phyloP scores from a whole-genome alignment of 2,797 vertebrate genomes.

The Micrastur ruficollis region DNA sequence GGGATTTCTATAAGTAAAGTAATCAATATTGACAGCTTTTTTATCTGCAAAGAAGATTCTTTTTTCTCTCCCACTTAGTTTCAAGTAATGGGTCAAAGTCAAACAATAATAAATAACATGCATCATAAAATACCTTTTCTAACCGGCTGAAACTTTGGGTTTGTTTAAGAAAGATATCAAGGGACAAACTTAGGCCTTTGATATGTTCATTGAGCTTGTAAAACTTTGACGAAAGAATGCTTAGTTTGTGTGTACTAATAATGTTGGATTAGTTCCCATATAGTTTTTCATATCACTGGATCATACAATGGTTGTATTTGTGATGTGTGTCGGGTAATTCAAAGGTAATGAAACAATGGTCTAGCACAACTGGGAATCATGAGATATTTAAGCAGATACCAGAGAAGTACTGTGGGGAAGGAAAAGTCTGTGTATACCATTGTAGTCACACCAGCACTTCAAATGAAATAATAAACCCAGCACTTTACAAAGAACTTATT shows the following conservation, averaged over 20 bases:
- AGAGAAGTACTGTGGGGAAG: slow-evolving; percentile 31
- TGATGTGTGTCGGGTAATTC: background rate
- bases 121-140: background rate
- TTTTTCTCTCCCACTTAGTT: background rate
- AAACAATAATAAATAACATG: slow-evolving; percentile 28
- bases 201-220: slow-evolving; percentile 13
- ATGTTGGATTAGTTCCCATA: slow-evolving; percentile 35
- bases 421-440: slow-evolving; percentile 53
- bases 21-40: background rate
- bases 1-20: background rate
- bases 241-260: slow-evolving; percentile 13
- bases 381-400: slow-evolving; percentile 22
- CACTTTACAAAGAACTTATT: slow-evolving; percentile 48
- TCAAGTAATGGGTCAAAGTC: background rate
- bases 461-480: slow-evolving; percentile 48
- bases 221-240: background rate
- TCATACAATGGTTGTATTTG: slow-evolving; percentile 1
- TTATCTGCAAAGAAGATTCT: background rate
- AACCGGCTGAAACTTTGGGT: background rate
- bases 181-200: slow-evolving; percentile 28
- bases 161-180: slow-evolving; percentile 47
- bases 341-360: slow-evolving; percentile 54
- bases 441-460: slow-evolving; percentile 3
- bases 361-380: slow-evolving; percentile 2
- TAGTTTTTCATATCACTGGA: slow-evolving; percentile 9